Conservation (phyloP, 2,113 vertebrate species). For the Terrapene triunguis region DNA sequence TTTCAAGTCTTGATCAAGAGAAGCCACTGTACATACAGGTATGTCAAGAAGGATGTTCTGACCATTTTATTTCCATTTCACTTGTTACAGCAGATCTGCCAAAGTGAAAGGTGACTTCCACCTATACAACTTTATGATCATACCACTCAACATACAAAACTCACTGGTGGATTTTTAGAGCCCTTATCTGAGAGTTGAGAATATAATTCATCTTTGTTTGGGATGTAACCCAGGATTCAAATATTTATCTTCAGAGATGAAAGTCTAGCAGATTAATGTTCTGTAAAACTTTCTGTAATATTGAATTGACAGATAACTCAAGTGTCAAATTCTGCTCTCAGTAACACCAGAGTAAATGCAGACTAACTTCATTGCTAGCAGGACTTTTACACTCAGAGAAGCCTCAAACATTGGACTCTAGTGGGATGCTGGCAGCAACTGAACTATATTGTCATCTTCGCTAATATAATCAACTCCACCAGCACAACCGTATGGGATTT, state of each 20-base stretch:
- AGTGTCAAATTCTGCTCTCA: background rate
- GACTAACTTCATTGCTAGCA: background rate
- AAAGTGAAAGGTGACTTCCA: background rate
- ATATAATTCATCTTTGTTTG: background rate
- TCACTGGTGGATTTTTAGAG: background rate
- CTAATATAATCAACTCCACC: background rate
- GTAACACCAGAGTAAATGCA: background rate
- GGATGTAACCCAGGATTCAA: background rate
- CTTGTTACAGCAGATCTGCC: background rate
- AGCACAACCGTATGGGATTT: background rate
- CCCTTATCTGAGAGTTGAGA: background rate
- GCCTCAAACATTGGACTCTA: background rate
- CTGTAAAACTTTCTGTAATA: background rate
- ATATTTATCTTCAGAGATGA: background rate
- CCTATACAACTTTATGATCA: slow-evolving; percentile 18
- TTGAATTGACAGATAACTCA: background rate
- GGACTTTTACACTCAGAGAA: background rate
- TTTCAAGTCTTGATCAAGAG: background rate
- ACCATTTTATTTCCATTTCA: background rate
- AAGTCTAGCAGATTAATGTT: background rate
- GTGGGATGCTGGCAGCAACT: background rate
- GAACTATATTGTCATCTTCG: background rate
- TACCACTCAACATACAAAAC: background rate
- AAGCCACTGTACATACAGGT: background rate
- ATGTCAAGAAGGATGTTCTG: background rate